Conservation (phyloP, 2,797 vertebrate genomes). For the Sebastes reedi region DNA sequence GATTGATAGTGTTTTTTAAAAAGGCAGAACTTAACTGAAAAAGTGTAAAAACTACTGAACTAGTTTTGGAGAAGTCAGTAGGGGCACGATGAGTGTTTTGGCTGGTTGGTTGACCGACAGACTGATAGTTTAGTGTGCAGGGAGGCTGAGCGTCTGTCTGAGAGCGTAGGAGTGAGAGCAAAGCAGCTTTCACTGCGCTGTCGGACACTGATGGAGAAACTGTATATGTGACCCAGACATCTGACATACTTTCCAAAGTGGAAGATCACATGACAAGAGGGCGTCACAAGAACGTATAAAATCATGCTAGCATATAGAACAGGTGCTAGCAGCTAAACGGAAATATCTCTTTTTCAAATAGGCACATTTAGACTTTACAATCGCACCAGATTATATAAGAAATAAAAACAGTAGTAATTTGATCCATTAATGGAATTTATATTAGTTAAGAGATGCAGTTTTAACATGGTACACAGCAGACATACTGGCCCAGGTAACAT, state of each 20-base stretch:
- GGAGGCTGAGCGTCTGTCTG: neutral
- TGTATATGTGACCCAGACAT: conserved; percentile 44
- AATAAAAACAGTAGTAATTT: neutral
- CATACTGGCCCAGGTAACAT: neutral
- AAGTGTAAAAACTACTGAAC: neutral
- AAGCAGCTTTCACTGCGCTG: conserved; percentile 35
- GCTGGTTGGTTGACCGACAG: neutral
- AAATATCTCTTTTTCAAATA: neutral
- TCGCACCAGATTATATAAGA: no score
- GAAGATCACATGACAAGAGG: neutral
- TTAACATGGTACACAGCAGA: neutral
- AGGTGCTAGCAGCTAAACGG: neutral
- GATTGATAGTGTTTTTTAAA: neutral
- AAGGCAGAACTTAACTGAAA: no score
- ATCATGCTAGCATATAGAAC: neutral
- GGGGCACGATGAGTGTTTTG: neutral
- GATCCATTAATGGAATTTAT: neutral
- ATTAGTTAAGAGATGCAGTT: neutral
- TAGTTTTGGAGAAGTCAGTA: neutral
- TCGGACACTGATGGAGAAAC: neutral
- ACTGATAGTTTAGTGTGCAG: neutral
- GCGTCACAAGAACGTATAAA: neutral
- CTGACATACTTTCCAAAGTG: conserved; percentile 43
- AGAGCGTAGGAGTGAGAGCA: conserved; percentile 11
- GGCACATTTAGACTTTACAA: neutral